Evolutionary conservation across 2,888 invertebrate species (phyloP).

Genomic region (Mythimna pallens): DNA sequence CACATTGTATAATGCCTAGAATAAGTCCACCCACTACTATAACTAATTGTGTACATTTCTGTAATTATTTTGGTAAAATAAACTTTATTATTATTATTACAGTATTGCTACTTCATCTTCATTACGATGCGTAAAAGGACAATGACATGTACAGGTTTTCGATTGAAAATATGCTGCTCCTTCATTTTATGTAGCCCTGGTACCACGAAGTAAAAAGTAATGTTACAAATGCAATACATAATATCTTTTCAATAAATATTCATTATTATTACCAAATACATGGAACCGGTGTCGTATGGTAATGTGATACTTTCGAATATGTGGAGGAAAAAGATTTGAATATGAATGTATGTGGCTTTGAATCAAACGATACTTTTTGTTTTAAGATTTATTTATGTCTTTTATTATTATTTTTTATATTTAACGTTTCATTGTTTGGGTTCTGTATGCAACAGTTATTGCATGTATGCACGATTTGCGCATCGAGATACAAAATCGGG

Average conservation of each 20-base stretch:
- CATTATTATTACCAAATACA: not conserved
- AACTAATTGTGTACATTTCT: too few species aligned
- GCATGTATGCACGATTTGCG: too few species aligned
- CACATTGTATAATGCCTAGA: too few species aligned
- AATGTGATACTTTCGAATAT: not conserved
- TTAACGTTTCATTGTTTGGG: too few species aligned
- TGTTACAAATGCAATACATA: not conserved
- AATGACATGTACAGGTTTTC: not conserved
- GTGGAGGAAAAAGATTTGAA: not conserved
- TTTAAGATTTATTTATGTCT: too few species aligned
- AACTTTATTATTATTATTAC: too few species aligned
- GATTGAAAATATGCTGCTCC: not conserved
- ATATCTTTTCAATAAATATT: not conserved
- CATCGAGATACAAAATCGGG: too few species aligned
- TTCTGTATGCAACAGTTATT: too few species aligned
- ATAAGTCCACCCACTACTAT: too few species aligned
- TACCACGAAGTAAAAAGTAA: not conserved
- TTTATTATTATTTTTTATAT: too few species aligned
- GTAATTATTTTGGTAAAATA: too few species aligned
- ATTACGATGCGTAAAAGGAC: constrained; percentile 5
- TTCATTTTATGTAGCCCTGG: constrained; percentile 8
- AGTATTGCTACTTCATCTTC: constrained; percentile 8
- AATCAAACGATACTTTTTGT: too few species aligned
- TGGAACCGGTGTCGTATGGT: not conserved
- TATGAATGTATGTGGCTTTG: not conserved